Conservation (phyloP, 2,797 vertebrate species). For the Hozukius guyotensis region DNA sequence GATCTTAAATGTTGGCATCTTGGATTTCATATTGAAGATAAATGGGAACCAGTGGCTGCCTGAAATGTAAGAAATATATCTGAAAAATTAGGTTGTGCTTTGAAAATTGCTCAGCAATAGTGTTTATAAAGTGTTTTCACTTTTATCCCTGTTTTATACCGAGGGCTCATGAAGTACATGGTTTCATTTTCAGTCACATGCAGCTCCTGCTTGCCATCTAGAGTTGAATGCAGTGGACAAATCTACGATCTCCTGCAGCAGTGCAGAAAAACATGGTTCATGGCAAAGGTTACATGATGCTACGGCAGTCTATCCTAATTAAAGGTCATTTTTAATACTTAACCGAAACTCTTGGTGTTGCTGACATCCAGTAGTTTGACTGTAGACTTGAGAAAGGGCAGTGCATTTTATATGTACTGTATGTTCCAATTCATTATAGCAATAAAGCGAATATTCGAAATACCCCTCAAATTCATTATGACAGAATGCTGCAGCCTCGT, state of each 20-base stretch:
- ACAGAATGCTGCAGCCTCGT: not conserved
- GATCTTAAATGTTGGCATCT: not conserved
- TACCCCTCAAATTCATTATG: not conserved
- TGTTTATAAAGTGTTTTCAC: not conserved
- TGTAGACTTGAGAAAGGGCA: not conserved
- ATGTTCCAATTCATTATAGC: not conserved
- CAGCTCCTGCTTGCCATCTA: not conserved
- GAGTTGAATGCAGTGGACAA: not conserved
- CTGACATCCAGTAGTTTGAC: not conserved
- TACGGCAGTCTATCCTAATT: not conserved
- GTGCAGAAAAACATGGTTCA: not conserved
- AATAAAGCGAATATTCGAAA: not conserved
- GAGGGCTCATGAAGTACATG: not conserved
- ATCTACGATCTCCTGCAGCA: not conserved
- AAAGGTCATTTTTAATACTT: not conserved
- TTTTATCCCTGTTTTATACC: not conserved
- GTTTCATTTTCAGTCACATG: not conserved
- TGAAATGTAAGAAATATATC: not conserved
- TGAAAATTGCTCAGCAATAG: not conserved
- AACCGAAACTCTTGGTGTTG: not conserved
- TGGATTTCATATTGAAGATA: not conserved
- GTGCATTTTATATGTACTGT: not conserved
- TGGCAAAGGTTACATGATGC: not conserved
- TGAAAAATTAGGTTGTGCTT: not conserved
- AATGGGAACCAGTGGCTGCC: not conserved